These are phyloP conservation scores for Corynorhinus townsendii DNA, from an alignment of 2,113 vertebrate genomes.

Conservation along the genomic window DNA sequence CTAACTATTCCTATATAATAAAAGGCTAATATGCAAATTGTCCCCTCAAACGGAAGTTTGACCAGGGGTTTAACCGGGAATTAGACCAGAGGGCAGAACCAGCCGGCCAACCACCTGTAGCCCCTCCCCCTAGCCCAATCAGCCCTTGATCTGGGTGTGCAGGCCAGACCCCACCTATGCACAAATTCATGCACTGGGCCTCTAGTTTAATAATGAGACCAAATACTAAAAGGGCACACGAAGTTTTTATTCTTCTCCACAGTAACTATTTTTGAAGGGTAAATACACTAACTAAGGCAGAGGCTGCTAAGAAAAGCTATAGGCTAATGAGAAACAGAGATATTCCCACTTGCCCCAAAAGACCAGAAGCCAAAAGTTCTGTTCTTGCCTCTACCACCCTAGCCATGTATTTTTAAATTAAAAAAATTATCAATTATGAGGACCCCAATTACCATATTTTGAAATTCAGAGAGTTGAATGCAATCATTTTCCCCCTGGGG, in stretches of 20 bases:
- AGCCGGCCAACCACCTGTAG: no score
- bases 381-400: neutral
- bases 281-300: neutral
- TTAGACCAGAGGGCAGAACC: no score
- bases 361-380: neutral
- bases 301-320: neutral
- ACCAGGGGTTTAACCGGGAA: no score
- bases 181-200: no score
- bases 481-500: neutral
- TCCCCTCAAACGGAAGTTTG: no score
- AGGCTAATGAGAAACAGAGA: neutral
- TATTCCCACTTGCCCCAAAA: neutral
- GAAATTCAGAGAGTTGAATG: slow-evolving; percentile 8
- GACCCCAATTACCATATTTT: neutral
- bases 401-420: neutral
- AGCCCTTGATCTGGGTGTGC: no score
- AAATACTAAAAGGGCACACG: neutral
- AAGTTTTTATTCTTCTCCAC: neutral
- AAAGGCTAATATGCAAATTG: no score
- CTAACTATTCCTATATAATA: neutral
- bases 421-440: neutral
- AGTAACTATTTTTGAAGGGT: neutral
- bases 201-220: neutral
- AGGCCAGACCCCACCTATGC: no score
- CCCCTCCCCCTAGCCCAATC: no score